Conservation (phyloP, 2,888 invertebrate genomes). For the Meganola albula region DNA sequence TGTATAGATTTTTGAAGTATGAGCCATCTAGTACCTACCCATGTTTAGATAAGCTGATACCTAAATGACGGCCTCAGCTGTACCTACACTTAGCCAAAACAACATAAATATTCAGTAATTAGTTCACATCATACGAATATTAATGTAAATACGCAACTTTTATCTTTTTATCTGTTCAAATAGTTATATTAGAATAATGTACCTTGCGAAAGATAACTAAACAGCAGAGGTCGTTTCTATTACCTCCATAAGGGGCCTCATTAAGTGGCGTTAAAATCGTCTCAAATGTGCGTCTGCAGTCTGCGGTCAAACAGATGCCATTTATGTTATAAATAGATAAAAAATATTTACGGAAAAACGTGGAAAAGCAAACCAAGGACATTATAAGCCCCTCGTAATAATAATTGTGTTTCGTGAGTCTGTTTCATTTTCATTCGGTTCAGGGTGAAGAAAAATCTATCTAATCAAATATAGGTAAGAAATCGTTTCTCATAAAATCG, state of each 20-base stretch:
- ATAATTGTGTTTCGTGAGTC: too few relatives aligned
- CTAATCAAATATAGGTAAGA: too few relatives aligned
- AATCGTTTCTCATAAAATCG: too few relatives aligned
- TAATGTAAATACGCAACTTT: neutral
- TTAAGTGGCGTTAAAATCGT: slow-evolving; percentile 16
- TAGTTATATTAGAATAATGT: slow-evolving; percentile 4
- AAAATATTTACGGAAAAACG: slow-evolving; percentile 20
- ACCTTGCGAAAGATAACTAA: slow-evolving; percentile 4
- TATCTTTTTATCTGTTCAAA: slow-evolving; percentile 8
- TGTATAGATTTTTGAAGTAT: too few relatives aligned
- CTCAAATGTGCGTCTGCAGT: slow-evolving; percentile 17
- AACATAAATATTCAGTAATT: slow-evolving; percentile 3
- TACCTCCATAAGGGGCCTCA: slow-evolving; percentile 12
- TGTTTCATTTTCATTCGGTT: too few relatives aligned
- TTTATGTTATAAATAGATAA: slow-evolving; percentile 27
- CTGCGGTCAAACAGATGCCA: slow-evolving; percentile 22
- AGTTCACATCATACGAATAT: slow-evolving; percentile 1
- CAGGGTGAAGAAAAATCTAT: too few relatives aligned
- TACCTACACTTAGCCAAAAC: too few relatives aligned
- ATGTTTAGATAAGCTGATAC: too few relatives aligned
- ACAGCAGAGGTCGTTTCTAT: slow-evolving; percentile 19
- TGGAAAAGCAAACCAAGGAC: too few relatives aligned
- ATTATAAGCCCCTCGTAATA: too few relatives aligned
- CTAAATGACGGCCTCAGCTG: too few relatives aligned
- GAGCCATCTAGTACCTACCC: too few relatives aligned